Evolutionary conservation across 2,888 invertebrate genomes (phyloP), one percentile per base, ranked within the genome.

Genomic region (Phrixothrix hirtus): DNA sequence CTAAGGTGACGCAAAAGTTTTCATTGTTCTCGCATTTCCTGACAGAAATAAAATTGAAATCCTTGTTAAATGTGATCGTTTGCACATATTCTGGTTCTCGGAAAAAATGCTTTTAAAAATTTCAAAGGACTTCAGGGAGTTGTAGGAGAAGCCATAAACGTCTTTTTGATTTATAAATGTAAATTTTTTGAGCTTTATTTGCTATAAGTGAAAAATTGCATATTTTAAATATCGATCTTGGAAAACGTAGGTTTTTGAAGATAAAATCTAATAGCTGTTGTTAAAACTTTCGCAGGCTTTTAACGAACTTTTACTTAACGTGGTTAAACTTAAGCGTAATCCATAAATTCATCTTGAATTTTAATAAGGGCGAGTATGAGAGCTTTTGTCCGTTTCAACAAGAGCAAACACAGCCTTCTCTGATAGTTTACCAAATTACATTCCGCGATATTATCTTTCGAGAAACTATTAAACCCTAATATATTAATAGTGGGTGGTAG

Each of bases 381-480:
- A 29, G 42, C 49, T 32, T 50, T 50, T 44, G 38, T 45, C 41
- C 25, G 32, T 39, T 41, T 13, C 29, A 36, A 36, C 29, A 41
- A 31, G 37, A 39, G 38, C 44, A 45, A 35, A 31, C 39, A 36
- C 29, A 30, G 52, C 41, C 32, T 41, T 31, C 35, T 34, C 46
- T 42, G 41, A 52, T 52, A 52, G 52, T 52, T 52, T 46, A 50
- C 52, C 35, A 52, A 52, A 52, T 52, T 52, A 52, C 52, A 52
- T 52, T 52, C 45, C 46, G 39, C 41, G 52, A 52, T 52, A 52
- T 52, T 52, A 52, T 52, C 52, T 46, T 34, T 34, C 34, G 29
- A 52, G 45, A 52, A 52, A 52, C 52, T 52, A 52, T 52, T 52
- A 52, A 38, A 52, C 52, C 52, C 46, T 52, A 52, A 52, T 52